phyloP scores from a whole-genome alignment of 2,888 invertebrate species.

The Hydroisotoma schaefferi region DNA sequence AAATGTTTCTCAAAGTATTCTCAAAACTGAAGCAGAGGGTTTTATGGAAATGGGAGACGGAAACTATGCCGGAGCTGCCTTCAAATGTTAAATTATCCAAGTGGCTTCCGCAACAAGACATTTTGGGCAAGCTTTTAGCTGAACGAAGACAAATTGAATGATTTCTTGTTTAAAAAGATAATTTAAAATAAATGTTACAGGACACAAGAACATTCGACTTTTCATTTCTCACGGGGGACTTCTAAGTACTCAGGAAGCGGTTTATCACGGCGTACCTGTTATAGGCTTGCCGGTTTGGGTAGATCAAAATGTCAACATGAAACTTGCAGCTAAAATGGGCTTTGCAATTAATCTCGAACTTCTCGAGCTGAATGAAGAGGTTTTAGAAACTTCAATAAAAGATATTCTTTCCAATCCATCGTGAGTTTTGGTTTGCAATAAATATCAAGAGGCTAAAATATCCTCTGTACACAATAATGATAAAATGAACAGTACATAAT shows the following conservation, averaged over 20 bases:
- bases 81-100: constrained; percentile 19
- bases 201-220: constrained; percentile 58
- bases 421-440: constrained; percentile 6
- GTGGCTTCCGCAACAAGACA: constrained; percentile 67
- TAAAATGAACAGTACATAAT: too few species aligned
- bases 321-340: constrained; percentile 57
- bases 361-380: constrained; percentile 54
- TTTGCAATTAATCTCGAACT: constrained; percentile 55
- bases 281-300: constrained; percentile 57
- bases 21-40: constrained; percentile 73
- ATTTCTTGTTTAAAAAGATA: background rate
- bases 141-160: too few species aligned
- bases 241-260: constrained; percentile 63
- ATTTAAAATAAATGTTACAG: constrained; percentile 49
- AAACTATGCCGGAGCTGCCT: constrained; percentile 1
- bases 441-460: background rate
- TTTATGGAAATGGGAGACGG: constrained; percentile 67
- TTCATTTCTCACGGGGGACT: constrained; percentile 68
- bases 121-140: constrained; percentile 59
- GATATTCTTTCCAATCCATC: constrained; percentile 15
- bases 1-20: constrained; percentile 68
- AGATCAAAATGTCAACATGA: constrained; percentile 56
- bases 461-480: background rate
- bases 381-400: constrained; percentile 10
- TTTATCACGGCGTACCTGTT: constrained; percentile 60